Percentiles rank a stretch among this genome's conserved stretches.
phyloP scores from a whole-genome alignment of 2,888 invertebrate genomes.

The Eustalomyia histrio region DNA sequence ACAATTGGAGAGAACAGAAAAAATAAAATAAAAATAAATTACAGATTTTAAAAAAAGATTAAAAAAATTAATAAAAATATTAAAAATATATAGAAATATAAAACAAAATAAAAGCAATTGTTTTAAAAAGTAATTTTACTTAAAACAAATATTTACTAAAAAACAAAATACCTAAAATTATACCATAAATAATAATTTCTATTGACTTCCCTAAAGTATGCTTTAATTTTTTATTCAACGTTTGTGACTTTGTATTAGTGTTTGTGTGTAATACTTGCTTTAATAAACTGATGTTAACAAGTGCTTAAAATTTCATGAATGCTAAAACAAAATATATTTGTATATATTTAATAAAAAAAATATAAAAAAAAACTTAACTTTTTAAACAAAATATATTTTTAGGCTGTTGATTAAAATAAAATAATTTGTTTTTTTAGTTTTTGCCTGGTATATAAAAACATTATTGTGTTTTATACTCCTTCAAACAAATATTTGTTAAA shows the following conservation, averaged over 20 bases:
- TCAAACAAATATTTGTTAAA: background rate
- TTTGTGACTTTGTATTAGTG: background rate
- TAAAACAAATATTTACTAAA: background rate
- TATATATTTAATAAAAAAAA: background rate
- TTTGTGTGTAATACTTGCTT: slow-evolving; percentile 2
- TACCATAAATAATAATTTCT: slow-evolving; percentile 15
- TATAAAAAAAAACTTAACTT: background rate
- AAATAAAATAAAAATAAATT: background rate
- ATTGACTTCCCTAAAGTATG: slow-evolving; percentile 10
- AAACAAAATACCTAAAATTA: slow-evolving; percentile 13
- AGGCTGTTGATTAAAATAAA: background rate
- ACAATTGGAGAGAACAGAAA: slow-evolving; percentile 15
- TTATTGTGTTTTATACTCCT: background rate
- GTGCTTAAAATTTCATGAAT: slow-evolving; percentile 43
- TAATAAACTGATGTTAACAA: slow-evolving; percentile 55
- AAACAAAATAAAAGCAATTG: slow-evolving; percentile 18
- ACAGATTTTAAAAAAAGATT: slow-evolving; percentile 13
- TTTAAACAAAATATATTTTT: background rate
- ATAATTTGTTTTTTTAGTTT: no score
- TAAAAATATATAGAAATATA: slow-evolving; percentile 20
- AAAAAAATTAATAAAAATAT: slow-evolving; percentile 34
- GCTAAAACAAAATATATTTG: background rate
- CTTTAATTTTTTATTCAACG: slow-evolving; percentile 18
- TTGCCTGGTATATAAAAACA: no score
- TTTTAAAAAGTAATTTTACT: background rate